Conservation (phyloP, 35 echinoderm and acorn worm species). For the Acanthaster planci region DNA sequence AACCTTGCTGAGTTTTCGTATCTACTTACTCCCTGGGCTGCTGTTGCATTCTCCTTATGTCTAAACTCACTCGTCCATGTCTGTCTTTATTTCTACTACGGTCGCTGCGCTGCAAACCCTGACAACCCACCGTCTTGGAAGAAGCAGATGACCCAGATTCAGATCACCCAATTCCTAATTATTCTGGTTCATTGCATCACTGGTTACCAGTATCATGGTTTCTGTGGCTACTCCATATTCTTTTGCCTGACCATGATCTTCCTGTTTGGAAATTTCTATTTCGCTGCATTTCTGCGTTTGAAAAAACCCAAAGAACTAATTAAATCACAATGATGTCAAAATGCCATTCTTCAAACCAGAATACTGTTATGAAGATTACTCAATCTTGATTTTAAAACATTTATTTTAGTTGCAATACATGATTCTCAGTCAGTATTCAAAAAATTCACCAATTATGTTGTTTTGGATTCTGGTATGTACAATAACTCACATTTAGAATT, state of each 20-base stretch:
- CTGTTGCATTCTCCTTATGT: conserved; percentile 69
- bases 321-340: not conserved
- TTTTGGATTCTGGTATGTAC: too few species aligned
- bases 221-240: conserved; percentile 85
- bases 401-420: too few species aligned
- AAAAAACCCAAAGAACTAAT: not conserved
- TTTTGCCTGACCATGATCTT: conserved; percentile 75
- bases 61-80: conserved; percentile 93
- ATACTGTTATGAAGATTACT: too few species aligned
- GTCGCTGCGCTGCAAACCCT: conserved; percentile 65
- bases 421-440: too few species aligned
- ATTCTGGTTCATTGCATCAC: conserved; percentile 69
- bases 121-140: conserved; percentile 72
- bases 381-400: too few species aligned
- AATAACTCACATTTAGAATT: too few species aligned
- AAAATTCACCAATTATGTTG: too few species aligned
- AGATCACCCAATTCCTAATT: conserved; percentile 80
- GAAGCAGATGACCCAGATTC: conserved; percentile 77
- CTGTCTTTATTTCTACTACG: conserved; percentile 93
- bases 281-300: conserved; percentile 51
- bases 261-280: conserved; percentile 82
- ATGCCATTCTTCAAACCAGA: too few species aligned
- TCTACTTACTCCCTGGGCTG: conserved; percentile 74
- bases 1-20: conserved; percentile 90
- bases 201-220: conserved; percentile 75